Base-by-base conservation (phyloP, 1,140 invertebrate species). In the Drosophila hydei region DNA sequence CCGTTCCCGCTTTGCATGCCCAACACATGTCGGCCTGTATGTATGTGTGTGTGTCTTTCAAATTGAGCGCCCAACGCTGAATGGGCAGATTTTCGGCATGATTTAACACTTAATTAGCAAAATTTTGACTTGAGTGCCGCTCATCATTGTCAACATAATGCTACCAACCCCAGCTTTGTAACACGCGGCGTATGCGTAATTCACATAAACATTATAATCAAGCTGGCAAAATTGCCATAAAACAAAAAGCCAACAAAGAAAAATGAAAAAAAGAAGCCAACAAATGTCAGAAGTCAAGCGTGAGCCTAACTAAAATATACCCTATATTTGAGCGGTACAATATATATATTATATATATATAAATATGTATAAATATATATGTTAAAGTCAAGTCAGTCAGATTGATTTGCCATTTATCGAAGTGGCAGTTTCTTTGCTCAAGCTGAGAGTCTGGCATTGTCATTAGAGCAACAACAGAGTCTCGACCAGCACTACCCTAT, bases 31-130 rank as follows among this genome's bases (percentile, higher is more conserved):
- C 14, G 7, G 40, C 56, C 12, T 60, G 33, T 51, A 12, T 25
- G 19, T 12, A 6, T 48, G 1, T 48, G 51, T 38, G 21, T 23
- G 30, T 61, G 19, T 27, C 1, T 52, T 67, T 59, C 50, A 51
- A 67, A 59, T 59, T 59, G 64, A 51, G 52, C 48, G 40, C 40
- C 59, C 58, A 56, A 65, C 30, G 42, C 63, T 85, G 80, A 85
- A 75, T 74, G 76, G 64, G 81, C 77, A 77, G 62, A 87, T 87
- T 87, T 87, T 72, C 64, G 74, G 77, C 77, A 87, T 87, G 81
- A 87, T 87, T 87, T 87, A 87, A 87, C 81, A 87, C 81, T 87
- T 87, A 87, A 87, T 87, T 87, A 87, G 83, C 67, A 75, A 68
- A 36, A 78, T 81, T 88, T 85, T 77, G 78, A 88, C 83, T 87